Conservation (phyloP, 37 sponge, comb jelly and placozoan genomes). For the Spongilla lacustris region DNA sequence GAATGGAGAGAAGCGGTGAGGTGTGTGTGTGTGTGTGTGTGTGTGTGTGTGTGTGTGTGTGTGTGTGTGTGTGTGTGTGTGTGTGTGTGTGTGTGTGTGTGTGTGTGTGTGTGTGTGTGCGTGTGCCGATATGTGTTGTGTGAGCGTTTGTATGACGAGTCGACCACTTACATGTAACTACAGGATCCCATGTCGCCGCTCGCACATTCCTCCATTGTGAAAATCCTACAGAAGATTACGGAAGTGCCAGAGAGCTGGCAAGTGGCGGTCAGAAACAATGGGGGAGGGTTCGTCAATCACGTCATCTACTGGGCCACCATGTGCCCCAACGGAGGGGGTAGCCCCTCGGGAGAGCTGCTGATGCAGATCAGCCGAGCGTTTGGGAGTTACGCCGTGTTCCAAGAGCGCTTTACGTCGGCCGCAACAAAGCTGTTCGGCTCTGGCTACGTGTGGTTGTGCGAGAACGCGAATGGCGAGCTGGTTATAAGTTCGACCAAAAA, state of each 20-base stretch:
- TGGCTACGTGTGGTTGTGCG: conserved; percentile 79
- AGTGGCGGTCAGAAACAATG: conserved; percentile 65
- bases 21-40: background rate
- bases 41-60: background rate
- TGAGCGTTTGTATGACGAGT: background rate
- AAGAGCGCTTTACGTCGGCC: conserved; percentile 47
- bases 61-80: too few species aligned
- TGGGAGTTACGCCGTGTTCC: conserved; percentile 59
- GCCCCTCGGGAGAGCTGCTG: conserved; percentile 50
- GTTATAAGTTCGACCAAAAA: conserved; percentile 45
- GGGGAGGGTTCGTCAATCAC: conserved; percentile 85
- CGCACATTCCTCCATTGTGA: conserved; percentile 51
- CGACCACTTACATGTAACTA: too few species aligned
- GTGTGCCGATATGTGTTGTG: too few species aligned
- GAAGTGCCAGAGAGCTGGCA: conserved; percentile 67
- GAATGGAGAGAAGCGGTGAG: conserved; percentile 75
- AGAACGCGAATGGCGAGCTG: conserved; percentile 31
- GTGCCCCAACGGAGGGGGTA: conserved; percentile 26
- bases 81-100: background rate
- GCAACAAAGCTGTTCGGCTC: conserved; percentile 78
- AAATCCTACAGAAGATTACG: conserved; percentile 47
- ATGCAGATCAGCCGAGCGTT: conserved; percentile 39
- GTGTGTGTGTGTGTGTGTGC: too few species aligned
- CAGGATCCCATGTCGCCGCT: conserved; percentile 46
- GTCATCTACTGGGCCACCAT: conserved; percentile 78